Base-by-base conservation (phyloP, 2,113 vertebrate species). In the Gymnocephalus cernua region DNA sequence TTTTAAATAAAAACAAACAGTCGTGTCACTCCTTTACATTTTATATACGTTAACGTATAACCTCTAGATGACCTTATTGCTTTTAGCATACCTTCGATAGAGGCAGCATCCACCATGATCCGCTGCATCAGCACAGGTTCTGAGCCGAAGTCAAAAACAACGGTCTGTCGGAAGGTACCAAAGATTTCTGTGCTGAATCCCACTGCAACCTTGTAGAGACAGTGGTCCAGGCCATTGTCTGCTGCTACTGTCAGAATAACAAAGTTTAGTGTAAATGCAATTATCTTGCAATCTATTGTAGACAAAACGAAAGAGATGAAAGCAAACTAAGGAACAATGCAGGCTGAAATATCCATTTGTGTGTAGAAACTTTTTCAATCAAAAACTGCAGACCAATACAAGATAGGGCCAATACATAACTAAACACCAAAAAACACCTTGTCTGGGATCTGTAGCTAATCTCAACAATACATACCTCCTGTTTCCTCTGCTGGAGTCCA, bases 111-210 rank as follows among this genome's bases (percentile, higher is more conserved):
- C 93, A 99, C 98, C 97, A 99, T 99, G 62, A 99, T 96, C 93
- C 98, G 96, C 93, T 99, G 97, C 97, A 99, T 99, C 90, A 99
- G 96, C 89, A 99, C 98, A 23, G 98, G 98, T 75, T 99, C 98
- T 68, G 97, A 96, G 90, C 98, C 98, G 68, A 99, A 99, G 95
- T 99, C 98, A 91, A 99, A 99, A 86, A 99, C 98, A 79, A 97
- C 96, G 21, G 98, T 99, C 94, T 99, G 98, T 64, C 98, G 95
- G 95, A 99, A 99, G 90, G 98, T 99, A 63, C 98, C 98, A 89
- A 99, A 99, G 94, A 99, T 99, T 94, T 99, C 98, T 41, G 98
- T 99, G 94, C 95, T 97, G 94, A 99, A 99, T 83, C 95, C 97
- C 95, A 99, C 96, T 71, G 94, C 95, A 66, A 99, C 96, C 94